Percentiles rank a stretch among this genome's conserved stretches.
These are phyloP conservation scores for Maccullochella peelii DNA, from an alignment of 2,113 vertebrate genomes.

Conservation along the genomic window DNA sequence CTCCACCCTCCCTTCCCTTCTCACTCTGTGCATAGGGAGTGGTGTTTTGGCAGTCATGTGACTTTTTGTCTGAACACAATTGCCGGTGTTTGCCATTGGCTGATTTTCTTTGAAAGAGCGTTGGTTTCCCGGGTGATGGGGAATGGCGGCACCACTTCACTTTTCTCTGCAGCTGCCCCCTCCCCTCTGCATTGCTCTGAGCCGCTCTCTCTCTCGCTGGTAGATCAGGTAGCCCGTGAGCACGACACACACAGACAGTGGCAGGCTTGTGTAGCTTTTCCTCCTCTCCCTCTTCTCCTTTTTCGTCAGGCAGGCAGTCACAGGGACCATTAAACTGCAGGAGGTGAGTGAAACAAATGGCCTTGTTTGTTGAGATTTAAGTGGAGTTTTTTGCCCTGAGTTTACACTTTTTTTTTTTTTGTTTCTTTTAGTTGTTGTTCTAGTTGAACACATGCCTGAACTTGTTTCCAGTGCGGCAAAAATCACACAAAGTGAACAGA, in stretches of 20 bases:
- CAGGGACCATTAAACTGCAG: conserved; percentile 40
- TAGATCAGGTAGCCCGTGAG: conserved; percentile 70
- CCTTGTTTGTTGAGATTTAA: conserved; percentile 33
- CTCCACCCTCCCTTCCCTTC: conserved; percentile 25
- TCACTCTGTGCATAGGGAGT: conserved; percentile 67
- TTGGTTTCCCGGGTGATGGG: conserved; percentile 85
- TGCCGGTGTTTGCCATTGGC: conserved; percentile 83
- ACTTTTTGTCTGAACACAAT: conserved; percentile 86
- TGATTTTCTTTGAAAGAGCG: conserved; percentile 84
- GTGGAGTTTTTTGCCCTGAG: neutral
- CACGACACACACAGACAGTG: conserved; percentile 49
- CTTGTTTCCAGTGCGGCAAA: conserved; percentile 17
- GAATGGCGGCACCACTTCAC: conserved; percentile 85
- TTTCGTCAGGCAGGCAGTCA: conserved; percentile 52
- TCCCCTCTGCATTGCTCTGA: conserved; percentile 51
- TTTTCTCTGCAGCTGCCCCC: conserved; percentile 70
- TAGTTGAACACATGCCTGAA: conserved; percentile 16
- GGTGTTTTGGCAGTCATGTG: conserved; percentile 83
- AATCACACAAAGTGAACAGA: neutral
- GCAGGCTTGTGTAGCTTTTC: conserved; percentile 58
- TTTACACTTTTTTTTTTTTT: conserved; percentile 18
- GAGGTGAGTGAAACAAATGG: conserved; percentile 74
- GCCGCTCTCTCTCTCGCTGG: conserved; percentile 28
- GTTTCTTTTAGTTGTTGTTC: conserved; percentile 23
- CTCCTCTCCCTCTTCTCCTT: conserved; percentile 57